These are phyloP conservation scores for Atta colombica DNA, from an alignment of 1,140 invertebrate species.

Conservation along the genomic window DNA sequence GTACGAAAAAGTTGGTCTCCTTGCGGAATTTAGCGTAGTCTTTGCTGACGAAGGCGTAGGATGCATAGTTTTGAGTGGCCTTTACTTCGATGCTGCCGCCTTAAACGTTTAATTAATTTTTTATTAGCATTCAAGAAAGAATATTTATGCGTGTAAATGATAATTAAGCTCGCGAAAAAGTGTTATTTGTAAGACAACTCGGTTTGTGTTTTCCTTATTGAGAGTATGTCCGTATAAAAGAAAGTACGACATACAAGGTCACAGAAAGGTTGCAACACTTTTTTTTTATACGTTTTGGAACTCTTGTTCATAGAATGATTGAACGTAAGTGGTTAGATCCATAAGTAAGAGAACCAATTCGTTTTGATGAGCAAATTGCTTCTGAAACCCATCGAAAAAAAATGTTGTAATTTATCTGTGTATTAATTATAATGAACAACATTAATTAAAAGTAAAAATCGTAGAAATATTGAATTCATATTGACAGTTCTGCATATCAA, in stretches of 20 bases:
- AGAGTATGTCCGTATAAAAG: neutral
- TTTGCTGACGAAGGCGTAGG: constrained; percentile 87
- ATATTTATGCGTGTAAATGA: constrained; percentile 33
- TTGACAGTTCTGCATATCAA: neutral
- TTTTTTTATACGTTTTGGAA: too few species aligned
- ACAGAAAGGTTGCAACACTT: too few species aligned
- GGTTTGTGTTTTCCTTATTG: constrained; percentile 61
- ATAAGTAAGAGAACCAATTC: too few species aligned
- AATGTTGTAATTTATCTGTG: too few species aligned
- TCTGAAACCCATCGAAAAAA: too few species aligned
- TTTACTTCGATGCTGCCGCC: constrained; percentile 87
- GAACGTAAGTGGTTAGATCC: too few species aligned
- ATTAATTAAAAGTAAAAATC: neutral
- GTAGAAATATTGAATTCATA: neutral
- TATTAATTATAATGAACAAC: constrained; percentile 9
- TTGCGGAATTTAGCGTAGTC: constrained; percentile 88
- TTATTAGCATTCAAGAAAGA: constrained; percentile 63
- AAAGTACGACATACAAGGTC: too few species aligned
- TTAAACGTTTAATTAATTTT: constrained; percentile 76
- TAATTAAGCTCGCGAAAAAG: constrained; percentile 67
- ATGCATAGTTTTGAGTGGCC: constrained; percentile 86
- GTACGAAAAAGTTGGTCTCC: constrained; percentile 84
- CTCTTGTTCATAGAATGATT: too few species aligned
- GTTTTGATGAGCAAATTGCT: too few species aligned
- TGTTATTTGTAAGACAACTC: neutral